These are phyloP conservation scores for Eleginops maclovinus DNA, from an alignment of 2,113 vertebrate species.

Conservation along the genomic window DNA sequence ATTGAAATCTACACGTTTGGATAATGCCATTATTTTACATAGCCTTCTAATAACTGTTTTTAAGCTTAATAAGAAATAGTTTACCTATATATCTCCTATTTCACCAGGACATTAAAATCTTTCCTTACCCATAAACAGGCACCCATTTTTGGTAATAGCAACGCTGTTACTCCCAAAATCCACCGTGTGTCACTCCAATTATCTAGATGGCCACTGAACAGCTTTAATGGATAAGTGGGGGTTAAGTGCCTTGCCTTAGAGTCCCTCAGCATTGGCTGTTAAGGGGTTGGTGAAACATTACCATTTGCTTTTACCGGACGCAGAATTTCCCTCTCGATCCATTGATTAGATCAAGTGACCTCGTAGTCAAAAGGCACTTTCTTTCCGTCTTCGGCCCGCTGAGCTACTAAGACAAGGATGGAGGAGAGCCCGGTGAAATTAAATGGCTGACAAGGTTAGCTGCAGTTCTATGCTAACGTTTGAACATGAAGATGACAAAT, in stretches of 20 bases:
- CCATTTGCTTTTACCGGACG: background rate
- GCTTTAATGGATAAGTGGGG: background rate
- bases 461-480: constrained; percentile 14
- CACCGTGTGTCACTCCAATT: background rate
- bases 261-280: constrained; percentile 7
- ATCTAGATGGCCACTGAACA: background rate
- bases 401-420: constrained; percentile 9
- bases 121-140: too few relatives aligned
- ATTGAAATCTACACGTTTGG: too few relatives aligned
- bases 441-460: constrained; percentile 64
- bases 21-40: too few relatives aligned
- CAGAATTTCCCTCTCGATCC: constrained; percentile 21
- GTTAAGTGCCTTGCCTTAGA: constrained; percentile 13
- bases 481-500: constrained; percentile 61
- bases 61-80: too few relatives aligned
- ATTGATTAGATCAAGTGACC: constrained; percentile 25
- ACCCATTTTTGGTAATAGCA: too few relatives aligned
- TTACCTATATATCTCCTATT: too few relatives aligned
- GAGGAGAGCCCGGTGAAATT: constrained; percentile 43
- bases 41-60: too few relatives aligned
- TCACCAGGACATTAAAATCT: too few relatives aligned
- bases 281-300: background rate
- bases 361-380: constrained; percentile 4
- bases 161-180: background rate
- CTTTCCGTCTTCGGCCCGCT: background rate